Evolutionary conservation across 2,888 invertebrate genomes (phyloP).

Genomic region (Muscina levida): DNA sequence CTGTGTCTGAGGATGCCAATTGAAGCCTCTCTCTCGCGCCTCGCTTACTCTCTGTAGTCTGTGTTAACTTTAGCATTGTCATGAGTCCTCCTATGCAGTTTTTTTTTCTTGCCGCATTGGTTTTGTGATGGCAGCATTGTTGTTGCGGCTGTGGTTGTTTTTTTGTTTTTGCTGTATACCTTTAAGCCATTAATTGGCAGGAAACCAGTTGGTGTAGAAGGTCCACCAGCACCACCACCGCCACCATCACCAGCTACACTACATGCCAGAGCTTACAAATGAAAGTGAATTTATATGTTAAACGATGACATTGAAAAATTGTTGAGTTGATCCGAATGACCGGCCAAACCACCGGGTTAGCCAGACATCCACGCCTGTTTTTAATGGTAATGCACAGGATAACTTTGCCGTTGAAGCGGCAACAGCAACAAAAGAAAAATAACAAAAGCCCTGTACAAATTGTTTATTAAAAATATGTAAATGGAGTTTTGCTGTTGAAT

Average conservation of each 20-base stretch:
- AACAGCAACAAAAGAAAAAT: too few relatives aligned
- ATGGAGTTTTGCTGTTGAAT: conserved; percentile 36
- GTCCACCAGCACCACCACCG: neutral
- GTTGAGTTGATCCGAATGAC: conserved; percentile 47
- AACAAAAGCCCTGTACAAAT: conserved; percentile 52
- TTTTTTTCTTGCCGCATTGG: too few relatives aligned
- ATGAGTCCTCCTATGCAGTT: conserved; percentile 54
- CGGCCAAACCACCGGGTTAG: conserved; percentile 2
- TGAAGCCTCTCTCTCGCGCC: conserved; percentile 43
- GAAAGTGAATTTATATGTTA: conserved; percentile 70
- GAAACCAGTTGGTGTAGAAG: conserved; percentile 59
- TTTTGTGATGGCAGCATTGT: conserved; percentile 12
- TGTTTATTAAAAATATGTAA: conserved; percentile 60
- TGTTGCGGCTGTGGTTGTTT: conserved; percentile 34
- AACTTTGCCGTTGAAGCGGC: neutral
- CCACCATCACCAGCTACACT: too few relatives aligned
- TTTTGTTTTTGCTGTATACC: conserved; percentile 34
- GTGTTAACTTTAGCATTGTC: conserved; percentile 48
- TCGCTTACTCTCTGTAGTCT: neutral
- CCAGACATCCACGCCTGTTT: conserved; percentile 21
- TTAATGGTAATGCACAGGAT: conserved; percentile 45
- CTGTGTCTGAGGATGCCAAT: conserved; percentile 8
- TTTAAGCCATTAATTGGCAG: conserved; percentile 63
- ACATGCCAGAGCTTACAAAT: conserved; percentile 50
- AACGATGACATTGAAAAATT: conserved; percentile 65